Evolutionary conservation across 2,888 invertebrate species (phyloP).

Genomic region (Nymphalis polychloros): DNA sequence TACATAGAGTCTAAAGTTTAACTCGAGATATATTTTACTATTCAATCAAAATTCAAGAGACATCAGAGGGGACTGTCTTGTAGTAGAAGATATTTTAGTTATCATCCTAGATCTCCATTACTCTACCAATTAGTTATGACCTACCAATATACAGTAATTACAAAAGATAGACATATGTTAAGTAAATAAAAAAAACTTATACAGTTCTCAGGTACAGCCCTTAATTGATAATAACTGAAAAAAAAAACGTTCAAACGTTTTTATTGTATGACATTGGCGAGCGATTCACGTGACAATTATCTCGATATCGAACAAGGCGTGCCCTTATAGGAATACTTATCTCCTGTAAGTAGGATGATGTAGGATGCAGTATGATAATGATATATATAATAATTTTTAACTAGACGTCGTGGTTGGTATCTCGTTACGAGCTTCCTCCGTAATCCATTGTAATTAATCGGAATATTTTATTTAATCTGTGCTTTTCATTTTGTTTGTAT

Average conservation of each 20-base stretch:
- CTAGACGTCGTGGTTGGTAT: constrained; percentile 2
- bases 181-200: too few relatives aligned
- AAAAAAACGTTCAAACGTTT: neutral
- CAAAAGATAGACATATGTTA: too few relatives aligned
- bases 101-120: too few relatives aligned
- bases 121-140: too few relatives aligned
- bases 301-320: constrained; percentile 15
- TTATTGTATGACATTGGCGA: neutral
- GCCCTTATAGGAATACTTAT: constrained; percentile 13
- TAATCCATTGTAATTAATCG: constrained; percentile 7
- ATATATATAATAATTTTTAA: constrained; percentile 10
- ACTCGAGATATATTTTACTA: too few relatives aligned
- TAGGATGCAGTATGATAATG: constrained; percentile 11
- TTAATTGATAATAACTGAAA: neutral
- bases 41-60: too few relatives aligned
- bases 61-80: too few relatives aligned
- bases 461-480: neutral
- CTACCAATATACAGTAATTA: too few relatives aligned
- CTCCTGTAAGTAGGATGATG: constrained; percentile 11
- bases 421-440: constrained; percentile 12
- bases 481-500: neutral
- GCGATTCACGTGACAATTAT: constrained; percentile 20
- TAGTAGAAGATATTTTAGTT: too few relatives aligned
- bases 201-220: neutral
- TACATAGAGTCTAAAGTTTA: too few relatives aligned